phyloP scores from a whole-genome alignment of 1,140 invertebrate species.

The Polyergus mexicanus region DNA sequence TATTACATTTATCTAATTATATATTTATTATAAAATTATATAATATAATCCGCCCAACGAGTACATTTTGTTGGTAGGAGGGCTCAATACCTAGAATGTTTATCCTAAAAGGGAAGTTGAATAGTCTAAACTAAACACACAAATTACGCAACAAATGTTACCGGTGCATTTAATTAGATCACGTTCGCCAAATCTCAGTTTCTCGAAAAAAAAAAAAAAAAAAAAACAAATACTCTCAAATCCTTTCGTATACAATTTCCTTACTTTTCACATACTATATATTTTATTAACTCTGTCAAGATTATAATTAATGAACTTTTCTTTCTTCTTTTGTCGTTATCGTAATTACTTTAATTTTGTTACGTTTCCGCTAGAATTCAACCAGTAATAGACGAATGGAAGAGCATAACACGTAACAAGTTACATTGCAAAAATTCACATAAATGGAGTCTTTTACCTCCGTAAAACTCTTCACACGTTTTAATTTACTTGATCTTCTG shows the following conservation, averaged over 20 bases:
- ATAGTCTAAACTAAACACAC: too few relatives aligned
- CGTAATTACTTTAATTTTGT: not conserved
- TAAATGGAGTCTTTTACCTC: conserved; percentile 8
- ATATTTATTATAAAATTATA: too few relatives aligned
- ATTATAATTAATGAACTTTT: not conserved
- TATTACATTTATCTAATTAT: too few relatives aligned
- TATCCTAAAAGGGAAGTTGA: too few relatives aligned
- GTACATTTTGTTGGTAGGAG: too few relatives aligned
- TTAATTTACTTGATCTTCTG: conserved; percentile 26
- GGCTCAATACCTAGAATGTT: too few relatives aligned
- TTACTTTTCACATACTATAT: not conserved
- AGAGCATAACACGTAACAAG: conserved; percentile 23
- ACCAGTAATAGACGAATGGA: not conserved
- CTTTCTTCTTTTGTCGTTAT: not conserved
- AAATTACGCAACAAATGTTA: too few relatives aligned
- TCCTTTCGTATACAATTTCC: too few relatives aligned
- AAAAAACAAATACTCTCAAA: not conserved
- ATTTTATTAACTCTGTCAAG: not conserved
- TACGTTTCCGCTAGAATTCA: not conserved
- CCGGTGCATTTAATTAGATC: too few relatives aligned
- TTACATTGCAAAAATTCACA: conserved; percentile 14
- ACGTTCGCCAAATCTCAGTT: too few relatives aligned
- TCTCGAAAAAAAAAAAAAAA: not conserved
- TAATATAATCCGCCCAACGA: too few relatives aligned
- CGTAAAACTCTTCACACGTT: conserved; percentile 5